phyloP scores from a whole-genome alignment of 2,888 invertebrate genomes.

The Acrobasis consociella region DNA sequence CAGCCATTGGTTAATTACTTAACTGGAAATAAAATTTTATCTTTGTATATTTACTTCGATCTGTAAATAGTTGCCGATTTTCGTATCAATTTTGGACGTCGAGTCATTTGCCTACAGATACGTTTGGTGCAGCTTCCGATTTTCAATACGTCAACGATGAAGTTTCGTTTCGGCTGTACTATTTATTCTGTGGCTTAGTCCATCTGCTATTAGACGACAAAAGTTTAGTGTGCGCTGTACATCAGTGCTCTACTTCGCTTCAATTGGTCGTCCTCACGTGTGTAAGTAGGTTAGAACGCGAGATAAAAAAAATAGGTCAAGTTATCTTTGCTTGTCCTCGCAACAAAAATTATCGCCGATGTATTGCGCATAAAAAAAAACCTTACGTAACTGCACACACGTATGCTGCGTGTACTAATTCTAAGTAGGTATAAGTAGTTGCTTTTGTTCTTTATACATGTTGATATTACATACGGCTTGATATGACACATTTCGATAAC shows the following conservation, averaged over 20 bases:
- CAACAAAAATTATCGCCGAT: constrained; percentile 70
- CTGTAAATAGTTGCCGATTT: too few species aligned
- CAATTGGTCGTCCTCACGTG: constrained; percentile 61
- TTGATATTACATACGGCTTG: not conserved
- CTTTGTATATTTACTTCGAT: too few species aligned
- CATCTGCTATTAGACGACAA: too few species aligned
- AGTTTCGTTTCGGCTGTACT: too few species aligned
- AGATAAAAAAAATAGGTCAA: constrained; percentile 83
- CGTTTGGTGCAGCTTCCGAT: too few species aligned
- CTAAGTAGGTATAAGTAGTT: not conserved
- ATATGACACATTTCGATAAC: not conserved
- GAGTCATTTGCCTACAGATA: too few species aligned
- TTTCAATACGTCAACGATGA: too few species aligned
- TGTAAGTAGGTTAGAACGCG: constrained; percentile 73
- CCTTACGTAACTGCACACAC: constrained; percentile 58
- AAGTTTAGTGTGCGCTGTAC: too few species aligned
- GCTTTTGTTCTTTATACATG: constrained; percentile 1
- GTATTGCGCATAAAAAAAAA: constrained; percentile 72
- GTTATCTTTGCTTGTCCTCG: constrained; percentile 81
- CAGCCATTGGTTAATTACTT: too few species aligned
- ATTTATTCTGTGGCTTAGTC: too few species aligned
- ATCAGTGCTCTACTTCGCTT: constrained; percentile 49
- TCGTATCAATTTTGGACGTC: too few species aligned
- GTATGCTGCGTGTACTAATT: constrained; percentile 11
- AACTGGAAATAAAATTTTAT: too few species aligned